These are phyloP conservation scores for Aplidium turbinatum DNA, from an alignment of 23 tunicate species.

Conservation along the genomic window DNA sequence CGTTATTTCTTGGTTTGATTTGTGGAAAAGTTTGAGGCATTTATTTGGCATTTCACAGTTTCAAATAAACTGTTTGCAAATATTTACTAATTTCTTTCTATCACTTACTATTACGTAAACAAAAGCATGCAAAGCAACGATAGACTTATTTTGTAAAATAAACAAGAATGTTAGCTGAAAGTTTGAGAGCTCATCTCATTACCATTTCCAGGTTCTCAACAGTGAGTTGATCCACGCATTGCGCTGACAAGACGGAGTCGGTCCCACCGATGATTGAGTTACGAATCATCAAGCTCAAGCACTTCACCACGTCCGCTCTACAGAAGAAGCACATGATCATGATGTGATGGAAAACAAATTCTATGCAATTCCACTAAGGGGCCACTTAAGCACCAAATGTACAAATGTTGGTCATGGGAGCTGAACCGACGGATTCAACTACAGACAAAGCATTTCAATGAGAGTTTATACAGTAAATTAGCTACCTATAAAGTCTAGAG, in stretches of 20 bases:
- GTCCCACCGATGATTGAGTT: conserved; percentile 3
- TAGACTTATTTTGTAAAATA: too few relatives aligned
- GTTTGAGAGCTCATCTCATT: not conserved
- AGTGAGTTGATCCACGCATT: conserved; percentile 65
- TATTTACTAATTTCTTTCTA: not conserved
- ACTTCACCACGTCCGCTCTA: conserved; percentile 68
- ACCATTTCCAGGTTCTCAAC: conserved; percentile 68
- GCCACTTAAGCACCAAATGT: not conserved
- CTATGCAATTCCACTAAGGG: not conserved
- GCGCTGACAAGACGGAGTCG: conserved; percentile 13
- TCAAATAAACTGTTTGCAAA: not conserved
- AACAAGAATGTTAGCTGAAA: too few relatives aligned
- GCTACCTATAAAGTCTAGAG: too few relatives aligned
- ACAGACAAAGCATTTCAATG: conserved; percentile 1
- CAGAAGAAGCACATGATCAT: not conserved
- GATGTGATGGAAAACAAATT: not conserved
- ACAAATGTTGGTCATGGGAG: too few relatives aligned
- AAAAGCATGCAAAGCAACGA: not conserved
- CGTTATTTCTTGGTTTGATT: too few relatives aligned
- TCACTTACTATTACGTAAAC: not conserved
- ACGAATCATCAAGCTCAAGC: conserved; percentile 60
- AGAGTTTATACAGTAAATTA: too few relatives aligned
- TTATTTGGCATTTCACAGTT: not conserved
- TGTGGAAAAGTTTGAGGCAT: too few relatives aligned
- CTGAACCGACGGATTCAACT: too few relatives aligned